phyloP scores from a whole-genome alignment of 2,888 invertebrate species.

The Encarsia formosa region DNA sequence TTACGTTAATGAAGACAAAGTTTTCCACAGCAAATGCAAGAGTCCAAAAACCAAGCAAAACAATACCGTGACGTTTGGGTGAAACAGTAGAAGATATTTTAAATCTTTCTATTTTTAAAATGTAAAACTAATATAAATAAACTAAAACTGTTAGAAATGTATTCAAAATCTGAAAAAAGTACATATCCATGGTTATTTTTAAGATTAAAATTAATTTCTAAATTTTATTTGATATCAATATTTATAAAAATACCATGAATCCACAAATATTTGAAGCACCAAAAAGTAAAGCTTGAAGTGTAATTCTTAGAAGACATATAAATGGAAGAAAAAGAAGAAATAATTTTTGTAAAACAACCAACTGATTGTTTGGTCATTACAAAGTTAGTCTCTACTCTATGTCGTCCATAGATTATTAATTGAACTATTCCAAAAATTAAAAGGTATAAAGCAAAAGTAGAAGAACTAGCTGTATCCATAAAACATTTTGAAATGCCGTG shows the following conservation, averaged over 20 bases:
- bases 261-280: conserved; percentile 71
- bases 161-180: conserved; percentile 19
- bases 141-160: conserved; percentile 60
- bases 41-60: conserved; percentile 77
- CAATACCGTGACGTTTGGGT: conserved; percentile 84
- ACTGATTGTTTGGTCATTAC: conserved; percentile 61
- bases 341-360: conserved; percentile 73
- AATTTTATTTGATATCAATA: neutral
- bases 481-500: conserved; percentile 91
- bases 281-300: conserved; percentile 69
- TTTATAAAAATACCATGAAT: conserved; percentile 67
- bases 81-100: conserved; percentile 81
- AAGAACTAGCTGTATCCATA: conserved; percentile 76
- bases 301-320: conserved; percentile 67
- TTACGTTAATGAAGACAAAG: conserved; percentile 79
- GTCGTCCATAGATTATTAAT: conserved; percentile 75
- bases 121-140: conserved; percentile 73
- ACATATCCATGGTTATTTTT: too few relatives aligned
- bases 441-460: conserved; percentile 70
- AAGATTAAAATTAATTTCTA: conserved; percentile 1
- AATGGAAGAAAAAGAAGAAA: conserved; percentile 69
- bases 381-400: conserved; percentile 69
- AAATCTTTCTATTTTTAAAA: conserved; percentile 75
- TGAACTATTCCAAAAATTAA: conserved; percentile 76
- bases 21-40: conserved; percentile 82